Evolutionary conservation across 2,888 invertebrate genomes (phyloP), one percentile per base, ranked within the genome.

Genomic region (Andrena camellia): DNA sequence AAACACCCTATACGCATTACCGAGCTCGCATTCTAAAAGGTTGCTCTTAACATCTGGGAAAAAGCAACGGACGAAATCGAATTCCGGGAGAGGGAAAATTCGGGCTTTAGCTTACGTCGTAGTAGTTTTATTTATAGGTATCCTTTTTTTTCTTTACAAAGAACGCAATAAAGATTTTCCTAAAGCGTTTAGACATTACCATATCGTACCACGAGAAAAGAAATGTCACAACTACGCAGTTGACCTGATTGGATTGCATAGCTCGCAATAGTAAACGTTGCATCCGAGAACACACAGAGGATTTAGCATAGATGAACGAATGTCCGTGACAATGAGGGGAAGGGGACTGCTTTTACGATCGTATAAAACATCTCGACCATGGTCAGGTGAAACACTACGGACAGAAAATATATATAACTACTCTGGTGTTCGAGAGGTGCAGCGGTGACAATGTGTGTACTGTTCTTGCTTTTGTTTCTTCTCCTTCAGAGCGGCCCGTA

Each of bases 131-230:
- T 90, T 89, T 72, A 57, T 57, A 57, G 77, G 42, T 42, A 42
- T 42, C 35, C 78, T 69, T 74, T 78, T 78, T 88, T 83, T 88
- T 83, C 81, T 83, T 88, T 90, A 90, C 90, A 90, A 90, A 87
- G 85, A 88, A 88, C 87, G 87, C 80, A 85, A 86, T 86, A 66
- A 82, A 79, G 86, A 81, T 85, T 84, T 85, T 63, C 74, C 84
- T 88, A 89, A 88, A 90, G 88, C 85, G 74, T 89, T 90, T 86
- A 82, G 63, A 81, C 63, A 80, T 42, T 83, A 80, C 78, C 68
- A 73, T 84, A 79, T 85, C 77, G 71, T 85, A 85, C 66, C 72
- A 82, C 64, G 66, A 69, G 13, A 42, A 42, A 60, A 73, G 52
- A 62, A 78, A 63, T 63, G 52, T 60, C 31, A 33, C 54, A 63